A percentile compares a stretch with the other conserved stretches of the same genome.
phyloP scores from a whole-genome alignment of 2,888 invertebrate genomes.

The Subacronicta megacephala region DNA sequence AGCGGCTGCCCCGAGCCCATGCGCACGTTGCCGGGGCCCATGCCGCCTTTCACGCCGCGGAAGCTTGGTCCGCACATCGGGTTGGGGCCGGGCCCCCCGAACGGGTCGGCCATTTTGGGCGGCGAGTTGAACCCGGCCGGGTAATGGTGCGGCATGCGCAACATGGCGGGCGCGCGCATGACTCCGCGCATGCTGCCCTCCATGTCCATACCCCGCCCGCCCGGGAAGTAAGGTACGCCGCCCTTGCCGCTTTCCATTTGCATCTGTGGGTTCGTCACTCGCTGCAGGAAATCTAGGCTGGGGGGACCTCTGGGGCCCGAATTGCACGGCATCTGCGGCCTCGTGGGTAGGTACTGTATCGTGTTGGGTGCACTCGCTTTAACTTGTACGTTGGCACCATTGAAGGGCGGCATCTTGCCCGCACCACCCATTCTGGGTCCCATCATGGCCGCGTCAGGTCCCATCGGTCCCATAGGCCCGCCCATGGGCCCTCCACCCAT shows the following conservation, averaged over 20 bases:
- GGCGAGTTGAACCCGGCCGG: conserved; percentile 84
- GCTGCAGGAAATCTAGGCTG: conserved; percentile 96
- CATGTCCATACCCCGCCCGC: conserved; percentile 87
- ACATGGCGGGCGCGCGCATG: conserved; percentile 80
- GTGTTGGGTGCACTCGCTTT: conserved; percentile 99
- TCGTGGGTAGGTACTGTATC: conserved; percentile 98
- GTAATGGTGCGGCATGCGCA: conserved; percentile 86
- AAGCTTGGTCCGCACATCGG: conserved; percentile 81
- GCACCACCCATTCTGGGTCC: conserved; percentile 91
- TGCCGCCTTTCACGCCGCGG: conserved; percentile 80
- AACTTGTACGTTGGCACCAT: conserved; percentile 95
- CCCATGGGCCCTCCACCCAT: conserved; percentile 89
- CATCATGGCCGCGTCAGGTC: conserved; percentile 90
- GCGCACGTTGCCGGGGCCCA: conserved; percentile 75
- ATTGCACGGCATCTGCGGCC: conserved; percentile 95
- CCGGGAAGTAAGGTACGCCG: conserved; percentile 92
- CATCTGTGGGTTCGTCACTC: conserved; percentile 95
- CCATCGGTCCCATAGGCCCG: conserved; percentile 87
- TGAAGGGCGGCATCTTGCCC: conserved; percentile 90
- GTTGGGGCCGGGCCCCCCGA: conserved; percentile 66
- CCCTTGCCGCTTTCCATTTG: conserved; percentile 91
- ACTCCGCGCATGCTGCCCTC: conserved; percentile 86
- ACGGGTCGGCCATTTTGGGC: conserved; percentile 83
- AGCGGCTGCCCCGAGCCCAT: conserved; percentile 92
- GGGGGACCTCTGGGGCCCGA: conserved; percentile 94